phyloP scores from a whole-genome alignment of 2,797 vertebrate species.

The Pelobates cultripes region DNA sequence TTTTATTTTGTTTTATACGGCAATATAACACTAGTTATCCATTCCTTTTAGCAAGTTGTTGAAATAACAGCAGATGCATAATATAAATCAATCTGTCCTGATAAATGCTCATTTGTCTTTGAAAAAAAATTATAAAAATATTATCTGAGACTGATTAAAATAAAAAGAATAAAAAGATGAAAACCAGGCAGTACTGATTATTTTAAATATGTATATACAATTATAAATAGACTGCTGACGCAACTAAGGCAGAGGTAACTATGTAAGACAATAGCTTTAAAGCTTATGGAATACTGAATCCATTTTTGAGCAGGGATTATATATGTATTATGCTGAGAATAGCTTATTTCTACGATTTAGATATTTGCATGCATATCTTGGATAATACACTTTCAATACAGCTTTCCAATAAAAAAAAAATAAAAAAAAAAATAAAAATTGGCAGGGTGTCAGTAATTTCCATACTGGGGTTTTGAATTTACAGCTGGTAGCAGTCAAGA shows the following conservation, averaged over 20 bases:
- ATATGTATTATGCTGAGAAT: background rate
- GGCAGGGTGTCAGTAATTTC: constrained; percentile 26
- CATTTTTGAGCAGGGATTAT: background rate
- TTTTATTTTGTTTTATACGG: no score
- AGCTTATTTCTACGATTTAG: background rate
- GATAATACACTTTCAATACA: background rate
- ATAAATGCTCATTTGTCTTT: background rate
- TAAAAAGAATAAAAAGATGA: background rate
- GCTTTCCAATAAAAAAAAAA: background rate
- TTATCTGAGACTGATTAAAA: background rate
- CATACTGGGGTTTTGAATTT: constrained; percentile 19
- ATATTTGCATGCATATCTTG: constrained; percentile 21
- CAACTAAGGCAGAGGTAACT: background rate
- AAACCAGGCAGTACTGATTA: background rate
- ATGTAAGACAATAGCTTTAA: background rate
- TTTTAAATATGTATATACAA: background rate
- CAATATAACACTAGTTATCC: no score
- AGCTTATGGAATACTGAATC: background rate
- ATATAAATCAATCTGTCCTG: background rate
- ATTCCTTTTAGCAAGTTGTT: background rate
- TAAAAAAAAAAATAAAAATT: background rate
- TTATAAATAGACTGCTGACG: background rate
- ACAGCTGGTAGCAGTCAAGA: constrained; percentile 36
- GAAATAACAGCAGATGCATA: background rate
- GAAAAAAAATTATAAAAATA: background rate